These are phyloP conservation scores for Todus mexicanus DNA, from an alignment of 2,797 vertebrate genomes.

Conservation along the genomic window DNA sequence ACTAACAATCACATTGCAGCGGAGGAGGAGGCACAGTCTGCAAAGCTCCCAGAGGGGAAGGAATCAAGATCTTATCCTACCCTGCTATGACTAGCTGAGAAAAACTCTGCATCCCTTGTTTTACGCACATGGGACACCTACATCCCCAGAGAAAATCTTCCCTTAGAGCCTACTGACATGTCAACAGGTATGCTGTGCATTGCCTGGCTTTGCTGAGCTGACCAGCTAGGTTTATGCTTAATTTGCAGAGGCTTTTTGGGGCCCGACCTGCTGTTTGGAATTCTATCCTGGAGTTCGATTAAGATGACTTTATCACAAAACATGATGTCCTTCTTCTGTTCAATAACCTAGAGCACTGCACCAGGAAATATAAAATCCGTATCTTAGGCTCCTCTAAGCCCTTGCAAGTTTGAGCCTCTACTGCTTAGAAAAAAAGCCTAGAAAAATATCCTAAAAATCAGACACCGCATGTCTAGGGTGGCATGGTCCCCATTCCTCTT, in stretches of 20 bases:
- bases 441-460: not conserved
- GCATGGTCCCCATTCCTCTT: not conserved
- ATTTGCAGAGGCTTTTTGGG: not conserved
- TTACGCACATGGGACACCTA: not conserved
- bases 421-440: not conserved
- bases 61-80: not conserved
- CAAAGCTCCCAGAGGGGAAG: not conserved
- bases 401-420: not conserved
- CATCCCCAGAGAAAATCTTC: not conserved
- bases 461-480: not conserved
- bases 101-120: not conserved
- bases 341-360: not conserved
- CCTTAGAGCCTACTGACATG: not conserved
- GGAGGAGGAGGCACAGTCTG: not conserved
- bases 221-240: not conserved
- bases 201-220: not conserved
- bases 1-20: not conserved
- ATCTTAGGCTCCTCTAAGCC: not conserved
- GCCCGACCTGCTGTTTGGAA: not conserved
- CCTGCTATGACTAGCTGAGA: not conserved
- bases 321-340: not conserved
- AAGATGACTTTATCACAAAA: not conserved
- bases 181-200: accelerated
- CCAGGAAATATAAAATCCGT: not conserved
- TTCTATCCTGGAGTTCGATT: not conserved